Evolutionary conservation across 2,797 vertebrate genomes (phyloP).

Genomic region (Prionace glauca): DNA sequence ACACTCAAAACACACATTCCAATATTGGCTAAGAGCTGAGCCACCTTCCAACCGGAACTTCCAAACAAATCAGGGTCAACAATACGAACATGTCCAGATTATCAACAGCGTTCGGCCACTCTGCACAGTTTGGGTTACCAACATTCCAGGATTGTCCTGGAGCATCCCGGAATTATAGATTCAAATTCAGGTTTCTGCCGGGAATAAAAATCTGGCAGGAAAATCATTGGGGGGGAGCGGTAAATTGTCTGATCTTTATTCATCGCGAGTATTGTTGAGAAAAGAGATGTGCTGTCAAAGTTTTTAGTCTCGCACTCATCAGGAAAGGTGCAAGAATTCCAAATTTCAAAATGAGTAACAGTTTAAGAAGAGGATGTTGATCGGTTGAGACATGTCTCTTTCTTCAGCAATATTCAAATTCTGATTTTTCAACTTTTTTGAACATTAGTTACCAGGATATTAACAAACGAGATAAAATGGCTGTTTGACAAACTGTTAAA

Average conservation of each 20-base stretch:
- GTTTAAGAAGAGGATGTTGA: not conserved
- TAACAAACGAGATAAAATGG: not conserved
- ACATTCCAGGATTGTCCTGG: not conserved
- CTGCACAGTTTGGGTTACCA: not conserved
- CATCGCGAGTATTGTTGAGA: not conserved
- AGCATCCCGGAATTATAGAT: not conserved
- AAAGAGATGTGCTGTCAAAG: not conserved
- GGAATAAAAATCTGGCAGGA: not conserved
- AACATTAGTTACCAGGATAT: not conserved
- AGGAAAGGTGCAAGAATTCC: not conserved
- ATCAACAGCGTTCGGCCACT: not conserved
- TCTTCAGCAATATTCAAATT: not conserved
- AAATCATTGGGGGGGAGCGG: not conserved
- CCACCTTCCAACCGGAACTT: not conserved
- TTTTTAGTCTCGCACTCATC: not conserved
- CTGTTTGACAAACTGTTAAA: not conserved
- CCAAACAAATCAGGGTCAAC: not conserved
- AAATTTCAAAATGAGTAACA: not conserved
- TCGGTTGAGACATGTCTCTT: not conserved
- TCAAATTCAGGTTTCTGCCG: not conserved
- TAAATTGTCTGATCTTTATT: not conserved
- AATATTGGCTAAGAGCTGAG: rapidly evolving
- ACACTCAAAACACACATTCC: not conserved
- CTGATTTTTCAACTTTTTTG: not conserved
- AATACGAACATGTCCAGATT: not conserved